A percentile compares a stretch with the other conserved stretches of the same genome.
Conservation (phyloP, 2,797 vertebrate species). For the Hippopotamyrus pictus region DNA sequence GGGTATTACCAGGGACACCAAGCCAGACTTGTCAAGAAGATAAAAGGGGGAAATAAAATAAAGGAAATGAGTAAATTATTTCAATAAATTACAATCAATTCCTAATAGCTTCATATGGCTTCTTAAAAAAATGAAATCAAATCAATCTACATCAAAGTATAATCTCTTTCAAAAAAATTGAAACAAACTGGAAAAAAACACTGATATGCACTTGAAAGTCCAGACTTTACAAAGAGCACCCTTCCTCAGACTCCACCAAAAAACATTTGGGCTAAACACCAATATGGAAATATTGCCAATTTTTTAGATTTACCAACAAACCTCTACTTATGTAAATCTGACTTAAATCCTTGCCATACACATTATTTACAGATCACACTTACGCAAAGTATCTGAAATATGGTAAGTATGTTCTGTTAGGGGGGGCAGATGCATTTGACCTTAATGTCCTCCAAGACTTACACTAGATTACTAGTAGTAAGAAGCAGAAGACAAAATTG, state of each 20-base stretch:
- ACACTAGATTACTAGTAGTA: background rate
- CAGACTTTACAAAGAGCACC: background rate
- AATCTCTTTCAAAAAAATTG: background rate
- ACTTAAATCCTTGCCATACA: background rate
- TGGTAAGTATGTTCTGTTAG: background rate
- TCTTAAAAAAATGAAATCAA: background rate
- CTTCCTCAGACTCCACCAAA: background rate
- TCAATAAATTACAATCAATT: too few relatives aligned
- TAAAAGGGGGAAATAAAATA: background rate
- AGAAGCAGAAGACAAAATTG: background rate
- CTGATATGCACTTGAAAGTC: background rate
- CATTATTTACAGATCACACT: background rate
- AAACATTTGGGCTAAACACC: background rate
- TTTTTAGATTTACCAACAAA: background rate
- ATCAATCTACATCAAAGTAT: background rate
- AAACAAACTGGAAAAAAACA: background rate
- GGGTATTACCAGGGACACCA: background rate
- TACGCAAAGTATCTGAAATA: background rate
- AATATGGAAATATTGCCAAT: background rate
- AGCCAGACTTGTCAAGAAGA: constrained; percentile 5
- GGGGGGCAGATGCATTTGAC: background rate
- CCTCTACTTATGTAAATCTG: background rate
- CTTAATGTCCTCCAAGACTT: background rate
- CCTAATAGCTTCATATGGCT: background rate
- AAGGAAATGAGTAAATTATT: background rate